Evolutionary conservation across 2,797 vertebrate genomes (phyloP).

Genomic region (Lagocephalus sceleratus): DNA sequence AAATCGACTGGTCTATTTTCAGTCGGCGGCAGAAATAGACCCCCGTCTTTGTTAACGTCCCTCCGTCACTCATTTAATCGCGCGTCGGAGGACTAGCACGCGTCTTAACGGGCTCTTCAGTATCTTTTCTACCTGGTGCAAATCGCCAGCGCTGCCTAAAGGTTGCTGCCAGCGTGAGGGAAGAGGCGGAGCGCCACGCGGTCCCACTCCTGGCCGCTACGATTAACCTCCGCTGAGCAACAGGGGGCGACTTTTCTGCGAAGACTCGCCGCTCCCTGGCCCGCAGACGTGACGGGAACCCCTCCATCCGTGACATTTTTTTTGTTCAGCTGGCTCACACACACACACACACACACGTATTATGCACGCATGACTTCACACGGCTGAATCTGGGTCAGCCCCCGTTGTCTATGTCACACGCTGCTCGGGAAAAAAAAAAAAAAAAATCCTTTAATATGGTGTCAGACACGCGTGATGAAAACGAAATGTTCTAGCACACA

Average conservation of each 20-base stretch:
- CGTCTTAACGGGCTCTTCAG: constrained; percentile 44
- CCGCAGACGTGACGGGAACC: background rate
- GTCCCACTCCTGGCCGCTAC: constrained; percentile 2
- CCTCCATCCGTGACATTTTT: constrained; percentile 10
- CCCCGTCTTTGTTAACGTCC: constrained; percentile 36
- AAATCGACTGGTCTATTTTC: constrained; percentile 37
- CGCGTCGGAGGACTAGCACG: constrained; percentile 32
- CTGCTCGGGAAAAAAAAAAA: constrained; percentile 14
- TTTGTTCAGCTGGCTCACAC: constrained; percentile 22
- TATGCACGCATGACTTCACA: background rate
- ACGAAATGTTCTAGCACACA: constrained; percentile 16
- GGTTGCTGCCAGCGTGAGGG: constrained; percentile 36
- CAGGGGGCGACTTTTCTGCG: no score
- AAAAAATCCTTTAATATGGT: constrained; percentile 23
- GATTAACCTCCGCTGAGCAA: constrained; percentile 14
- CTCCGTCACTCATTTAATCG: constrained; percentile 32
- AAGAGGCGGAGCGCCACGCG: constrained; percentile 21
- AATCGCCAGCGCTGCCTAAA: constrained; percentile 27
- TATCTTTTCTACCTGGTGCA: constrained; percentile 41
- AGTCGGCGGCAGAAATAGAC: constrained; percentile 15
- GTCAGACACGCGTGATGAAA: constrained; percentile 23
- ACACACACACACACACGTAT: constrained; percentile 5
- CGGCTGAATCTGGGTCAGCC: constrained; percentile 41
- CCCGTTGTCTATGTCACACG: constrained; percentile 38
- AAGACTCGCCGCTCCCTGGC: no score